These are phyloP conservation scores for Pterocles burchelli DNA, from an alignment of 2,113 vertebrate species.

Conservation along the genomic window DNA sequence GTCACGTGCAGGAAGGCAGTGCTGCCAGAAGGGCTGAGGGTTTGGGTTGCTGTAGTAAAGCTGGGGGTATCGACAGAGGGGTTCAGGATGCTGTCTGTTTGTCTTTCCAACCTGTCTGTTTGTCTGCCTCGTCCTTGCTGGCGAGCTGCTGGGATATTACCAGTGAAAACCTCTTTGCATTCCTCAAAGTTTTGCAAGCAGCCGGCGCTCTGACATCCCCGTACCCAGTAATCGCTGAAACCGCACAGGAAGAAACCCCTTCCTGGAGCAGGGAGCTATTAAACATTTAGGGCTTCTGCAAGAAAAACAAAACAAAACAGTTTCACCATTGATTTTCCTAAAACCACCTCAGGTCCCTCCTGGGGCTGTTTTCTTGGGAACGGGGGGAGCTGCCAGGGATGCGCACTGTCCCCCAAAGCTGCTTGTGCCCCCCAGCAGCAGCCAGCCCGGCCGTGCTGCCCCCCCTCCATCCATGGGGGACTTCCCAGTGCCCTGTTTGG, in stretches of 20 bases:
- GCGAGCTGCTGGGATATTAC: neutral
- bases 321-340: neutral
- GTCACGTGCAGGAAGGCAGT: neutral
- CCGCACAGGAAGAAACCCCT: neutral
- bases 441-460: neutral
- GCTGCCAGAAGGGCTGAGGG: neutral
- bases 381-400: neutral
- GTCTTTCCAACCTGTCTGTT: neutral
- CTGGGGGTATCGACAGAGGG: neutral
- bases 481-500: neutral
- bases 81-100: neutral
- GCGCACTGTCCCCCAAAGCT: neutral
- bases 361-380: neutral
- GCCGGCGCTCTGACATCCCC: neutral
- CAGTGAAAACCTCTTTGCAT: neutral
- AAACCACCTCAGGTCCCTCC: neutral
- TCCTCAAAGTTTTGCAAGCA: neutral
- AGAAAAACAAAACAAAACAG: neutral
- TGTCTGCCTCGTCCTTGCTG: neutral
- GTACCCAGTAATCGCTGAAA: accelerated
- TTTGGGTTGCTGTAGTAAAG: neutral
- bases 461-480: neutral
- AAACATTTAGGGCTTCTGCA: neutral
- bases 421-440: neutral
- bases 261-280: neutral